Base-by-base conservation (phyloP, 2,888 invertebrate genomes). In the Leucophenga montana region DNA sequence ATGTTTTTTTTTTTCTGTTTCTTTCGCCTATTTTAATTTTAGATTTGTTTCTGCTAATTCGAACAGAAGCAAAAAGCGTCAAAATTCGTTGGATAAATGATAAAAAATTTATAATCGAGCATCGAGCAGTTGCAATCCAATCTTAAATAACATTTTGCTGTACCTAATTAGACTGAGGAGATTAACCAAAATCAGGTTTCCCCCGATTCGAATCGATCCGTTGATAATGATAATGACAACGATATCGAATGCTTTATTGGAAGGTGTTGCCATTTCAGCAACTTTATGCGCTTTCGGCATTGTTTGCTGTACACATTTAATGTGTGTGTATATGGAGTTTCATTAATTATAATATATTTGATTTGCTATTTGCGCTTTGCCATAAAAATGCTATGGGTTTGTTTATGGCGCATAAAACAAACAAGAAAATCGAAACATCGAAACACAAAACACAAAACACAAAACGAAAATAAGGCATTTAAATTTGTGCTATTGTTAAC, bases 31-130 rank as follows among this genome's bases (percentile, higher is more conserved):
- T 27, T 27, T 27, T 27, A 27, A 27, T 27, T 27, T 27, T 27
- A 27, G 39, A 39, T 39, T 70, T 61, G 56, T 66, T 62, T 57
- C 65, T 48, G 20, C 50, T 68, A 44, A 65, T 57, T 50, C 67
- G 79, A 82, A 84, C 81, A 71, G 81, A 80, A 84, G 84, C 81
- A 83, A 79, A 84, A 82, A 82, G 81, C 81, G 81, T 82, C 81
- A 82, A 82, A 84, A 78, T 73, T 84, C 73, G 75, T 73, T 79
- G 81, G 78, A 83, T 84, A 82, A 83, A 79, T 73, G 83, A 82
- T 84, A 78, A 84, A 82, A 72, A 84, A 82, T 78, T 46, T 75
- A 6, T 14, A 22, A 50, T 70, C 59, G 73, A 73, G 31, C 27
- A 27, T 22, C 31, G n/a, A n/a, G n/a, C n/a, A 31, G 75, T 69